phyloP scores from a whole-genome alignment of 2,888 invertebrate genomes.

The Willowsia nigromaculata region DNA sequence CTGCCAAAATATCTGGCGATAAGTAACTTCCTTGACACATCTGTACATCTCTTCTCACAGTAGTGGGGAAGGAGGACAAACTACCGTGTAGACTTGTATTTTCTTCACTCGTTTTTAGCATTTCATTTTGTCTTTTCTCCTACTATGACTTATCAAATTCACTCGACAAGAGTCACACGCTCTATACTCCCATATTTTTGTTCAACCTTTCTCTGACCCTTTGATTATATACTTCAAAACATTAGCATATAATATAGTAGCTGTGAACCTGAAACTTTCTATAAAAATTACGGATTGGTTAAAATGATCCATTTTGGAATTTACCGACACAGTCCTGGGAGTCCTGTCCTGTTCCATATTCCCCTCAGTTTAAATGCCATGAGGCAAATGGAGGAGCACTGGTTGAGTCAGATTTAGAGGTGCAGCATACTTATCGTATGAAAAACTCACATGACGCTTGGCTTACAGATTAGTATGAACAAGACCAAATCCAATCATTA shows the following conservation, averaged over 20 bases:
- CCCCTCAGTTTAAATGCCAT: too few relatives aligned
- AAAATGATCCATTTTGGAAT: too few relatives aligned
- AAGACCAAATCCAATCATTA: background rate
- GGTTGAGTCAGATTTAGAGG: too few relatives aligned
- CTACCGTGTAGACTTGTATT: background rate
- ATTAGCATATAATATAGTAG: too few relatives aligned
- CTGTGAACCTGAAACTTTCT: too few relatives aligned
- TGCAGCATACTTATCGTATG: background rate
- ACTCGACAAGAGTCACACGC: constrained; percentile 11
- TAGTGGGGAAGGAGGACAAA: background rate
- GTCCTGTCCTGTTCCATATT: too few relatives aligned
- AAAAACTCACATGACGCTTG: too few relatives aligned
- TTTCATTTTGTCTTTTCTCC: constrained; percentile 7
- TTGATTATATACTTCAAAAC: background rate
- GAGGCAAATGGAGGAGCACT: too few relatives aligned
- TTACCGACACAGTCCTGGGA: too few relatives aligned
- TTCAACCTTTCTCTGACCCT: background rate
- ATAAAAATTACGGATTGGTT: too few relatives aligned
- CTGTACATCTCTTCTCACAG: background rate
- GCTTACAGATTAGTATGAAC: background rate
- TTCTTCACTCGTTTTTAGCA: background rate
- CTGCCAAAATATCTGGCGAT: constrained; percentile 49
- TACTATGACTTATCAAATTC: constrained; percentile 18
- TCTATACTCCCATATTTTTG: background rate
- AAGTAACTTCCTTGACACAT: constrained; percentile 54